phyloP scores from a whole-genome alignment of 2,113 vertebrate genomes.

The Clarias batrachus region DNA sequence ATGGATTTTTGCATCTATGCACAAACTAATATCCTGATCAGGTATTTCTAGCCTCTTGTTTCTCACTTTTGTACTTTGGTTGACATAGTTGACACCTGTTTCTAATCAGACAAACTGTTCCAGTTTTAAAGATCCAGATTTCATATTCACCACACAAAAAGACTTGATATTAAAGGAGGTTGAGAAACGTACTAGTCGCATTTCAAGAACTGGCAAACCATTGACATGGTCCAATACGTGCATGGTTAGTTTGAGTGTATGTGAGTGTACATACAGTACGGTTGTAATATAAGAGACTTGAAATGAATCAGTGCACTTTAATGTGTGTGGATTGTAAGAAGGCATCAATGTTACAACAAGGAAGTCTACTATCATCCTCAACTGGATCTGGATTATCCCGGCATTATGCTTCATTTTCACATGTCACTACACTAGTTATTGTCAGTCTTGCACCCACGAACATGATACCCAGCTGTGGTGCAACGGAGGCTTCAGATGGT shows the following conservation, averaged over 20 bases:
- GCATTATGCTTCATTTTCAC: neutral
- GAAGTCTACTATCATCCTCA: neutral
- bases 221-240: conserved; percentile 42
- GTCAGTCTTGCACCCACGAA: neutral
- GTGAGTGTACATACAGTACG: conserved; percentile 45
- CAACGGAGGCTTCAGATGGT: conserved; percentile 52
- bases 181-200: conserved; percentile 18
- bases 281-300: conserved; percentile 39
- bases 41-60: conserved; percentile 35
- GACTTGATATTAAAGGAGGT: neutral
- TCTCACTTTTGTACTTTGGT: conserved; percentile 27
- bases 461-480: neutral
- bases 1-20: conserved; percentile 62
- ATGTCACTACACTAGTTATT: neutral
- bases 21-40: conserved; percentile 53
- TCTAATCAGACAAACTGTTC: neutral
- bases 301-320: conserved; percentile 70
- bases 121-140: neutral
- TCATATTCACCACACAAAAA: neutral
- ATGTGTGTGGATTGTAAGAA: conserved; percentile 38
- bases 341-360: neutral
- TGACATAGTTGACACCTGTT: neutral
- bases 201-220: conserved; percentile 31
- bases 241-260: conserved; percentile 38
- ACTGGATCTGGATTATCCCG: neutral